Percentiles rank a stretch among this genome's conserved stretches.
phyloP scores from a whole-genome alignment of 2,113 vertebrate genomes.

The Hippocampus guttulatus region DNA sequence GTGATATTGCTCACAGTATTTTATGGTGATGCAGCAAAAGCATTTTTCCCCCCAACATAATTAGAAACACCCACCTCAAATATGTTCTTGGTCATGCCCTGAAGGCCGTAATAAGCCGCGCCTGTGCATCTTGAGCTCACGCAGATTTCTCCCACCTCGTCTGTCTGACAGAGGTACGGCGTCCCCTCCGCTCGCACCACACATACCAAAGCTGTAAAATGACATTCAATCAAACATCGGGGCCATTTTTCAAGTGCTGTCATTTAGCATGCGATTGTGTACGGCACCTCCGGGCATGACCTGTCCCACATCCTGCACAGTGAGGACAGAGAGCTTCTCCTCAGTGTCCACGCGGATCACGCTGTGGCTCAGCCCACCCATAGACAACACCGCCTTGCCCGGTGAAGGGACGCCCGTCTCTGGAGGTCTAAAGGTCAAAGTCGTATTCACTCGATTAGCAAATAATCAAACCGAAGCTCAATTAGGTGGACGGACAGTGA shows the following conservation, averaged over 20 bases:
- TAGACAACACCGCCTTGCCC: constrained; percentile 89
- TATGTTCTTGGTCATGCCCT: constrained; percentile 88
- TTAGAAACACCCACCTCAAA: constrained; percentile 80
- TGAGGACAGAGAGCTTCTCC: constrained; percentile 92
- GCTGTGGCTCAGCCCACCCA: constrained; percentile 86
- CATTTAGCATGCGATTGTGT: background rate
- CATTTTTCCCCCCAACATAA: background rate
- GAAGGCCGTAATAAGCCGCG: constrained; percentile 85
- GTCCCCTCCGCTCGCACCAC: constrained; percentile 87
- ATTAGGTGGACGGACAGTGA: too few species aligned
- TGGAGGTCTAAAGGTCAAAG: constrained; percentile 75
- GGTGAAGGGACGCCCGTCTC: constrained; percentile 86
- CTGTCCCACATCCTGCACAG: constrained; percentile 93
- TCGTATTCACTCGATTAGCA: background rate
- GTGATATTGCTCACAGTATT: background rate
- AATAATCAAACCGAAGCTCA: too few species aligned
- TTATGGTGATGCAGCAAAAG: background rate
- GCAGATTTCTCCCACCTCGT: constrained; percentile 93
- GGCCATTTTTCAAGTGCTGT: background rate
- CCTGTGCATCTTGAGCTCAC: constrained; percentile 82
- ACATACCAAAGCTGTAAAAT: constrained; percentile 77
- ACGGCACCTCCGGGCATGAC: constrained; percentile 89
- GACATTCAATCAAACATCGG: background rate
- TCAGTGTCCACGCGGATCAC: constrained; percentile 93
- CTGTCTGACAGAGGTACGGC: constrained; percentile 86